Evolutionary conservation across 2,797 vertebrate genomes (phyloP), one percentile per base, ranked within the genome.

Genomic region (Chaunax sp.): DNA sequence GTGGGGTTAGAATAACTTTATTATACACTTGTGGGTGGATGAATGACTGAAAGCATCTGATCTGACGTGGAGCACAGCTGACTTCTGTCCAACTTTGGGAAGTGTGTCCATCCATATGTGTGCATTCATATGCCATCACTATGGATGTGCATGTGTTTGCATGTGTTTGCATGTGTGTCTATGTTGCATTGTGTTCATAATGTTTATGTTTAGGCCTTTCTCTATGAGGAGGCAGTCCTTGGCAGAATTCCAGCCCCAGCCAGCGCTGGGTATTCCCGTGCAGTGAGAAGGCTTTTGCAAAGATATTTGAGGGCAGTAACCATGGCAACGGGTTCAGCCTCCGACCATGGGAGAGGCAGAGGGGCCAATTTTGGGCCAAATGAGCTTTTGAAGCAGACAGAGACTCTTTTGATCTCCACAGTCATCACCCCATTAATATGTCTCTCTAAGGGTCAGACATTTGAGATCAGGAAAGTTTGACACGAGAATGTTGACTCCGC

Each of bases 1-100:
- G 64, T 66, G 75, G 68, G 78, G 84, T 90, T 86, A 87, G 58
- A 85, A 86, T 78, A 90, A 91, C 79, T 52, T 78, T 79, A 80
- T 85, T 75, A 89, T 88, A 67, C 82, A 68, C 66, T 71, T 49
- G 77, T 81, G 85, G 82, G 70, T 52, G 73, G 77, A 70, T 67
- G 72, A 79, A 69, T 78, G 47, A 67, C 81, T 69, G 46, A 80
- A 56, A 77, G 62, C 65, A 72, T 82, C 74, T 47, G 63, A 59
- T 59, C 74, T 22, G 38, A 46, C 33, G 37, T 58, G 57, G 57
- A 69, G 19, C 5, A 75, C 78, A 86, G 58, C 72, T 55, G 65
- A 72, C 45, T 41, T 57, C 22, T 64, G 41, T 69, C 52, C 56
- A 33, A 25, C 52, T 44, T 3, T 6, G 19, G 25, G 49, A 69